These are phyloP conservation scores for Stomatorhinus ivindoensis DNA, from an alignment of 2,113 vertebrate species.

Conservation along the genomic window DNA sequence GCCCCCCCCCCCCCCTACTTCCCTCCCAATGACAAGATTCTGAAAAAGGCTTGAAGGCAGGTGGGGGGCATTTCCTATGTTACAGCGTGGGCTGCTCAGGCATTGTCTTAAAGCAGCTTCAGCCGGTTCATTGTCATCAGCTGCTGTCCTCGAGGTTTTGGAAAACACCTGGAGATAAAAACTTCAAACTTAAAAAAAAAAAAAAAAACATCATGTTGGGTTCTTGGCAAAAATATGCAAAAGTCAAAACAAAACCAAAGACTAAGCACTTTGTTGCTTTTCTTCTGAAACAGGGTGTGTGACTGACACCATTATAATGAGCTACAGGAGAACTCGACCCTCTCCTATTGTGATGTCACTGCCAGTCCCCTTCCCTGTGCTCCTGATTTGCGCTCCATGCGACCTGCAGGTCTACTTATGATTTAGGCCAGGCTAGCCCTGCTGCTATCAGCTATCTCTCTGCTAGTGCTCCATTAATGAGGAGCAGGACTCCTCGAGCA, in stretches of 20 bases:
- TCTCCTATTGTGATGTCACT: neutral
- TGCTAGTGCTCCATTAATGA: neutral
- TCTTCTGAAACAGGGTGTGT: neutral
- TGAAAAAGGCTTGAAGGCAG: neutral
- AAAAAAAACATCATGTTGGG: neutral
- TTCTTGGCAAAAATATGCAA: neutral
- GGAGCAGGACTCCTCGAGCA: neutral
- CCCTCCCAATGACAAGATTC: neutral
- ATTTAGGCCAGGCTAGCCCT: neutral
- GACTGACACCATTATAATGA: neutral
- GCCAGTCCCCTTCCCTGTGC: neutral
- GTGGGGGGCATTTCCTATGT: neutral
- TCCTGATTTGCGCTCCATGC: neutral
- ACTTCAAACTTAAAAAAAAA: neutral
- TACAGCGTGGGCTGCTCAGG: neutral
- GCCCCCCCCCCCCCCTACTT: neutral
- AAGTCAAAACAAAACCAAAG: neutral
- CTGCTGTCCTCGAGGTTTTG: neutral
- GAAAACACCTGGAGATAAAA: neutral
- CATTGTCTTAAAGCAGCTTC: neutral
- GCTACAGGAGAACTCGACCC: neutral
- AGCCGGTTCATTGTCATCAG: neutral
- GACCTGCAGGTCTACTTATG: neutral
- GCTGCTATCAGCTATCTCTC: neutral
- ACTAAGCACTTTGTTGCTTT: neutral